Base-by-base conservation (phyloP, 1,140 invertebrate genomes). In the Antheraea mylitta region DNA sequence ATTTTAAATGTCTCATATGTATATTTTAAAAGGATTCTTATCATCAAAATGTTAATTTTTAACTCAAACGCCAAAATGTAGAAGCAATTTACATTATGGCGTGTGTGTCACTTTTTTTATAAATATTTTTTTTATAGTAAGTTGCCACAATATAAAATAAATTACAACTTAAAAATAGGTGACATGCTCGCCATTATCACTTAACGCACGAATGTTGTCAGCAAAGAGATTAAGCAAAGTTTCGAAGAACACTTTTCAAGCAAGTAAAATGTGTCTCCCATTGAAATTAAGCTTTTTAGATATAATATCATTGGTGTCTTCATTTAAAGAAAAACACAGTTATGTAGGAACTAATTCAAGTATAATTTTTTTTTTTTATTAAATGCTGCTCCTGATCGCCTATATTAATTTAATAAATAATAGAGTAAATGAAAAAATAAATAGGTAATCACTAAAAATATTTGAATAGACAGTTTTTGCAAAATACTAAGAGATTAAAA, bases 31-130 rank as follows among this genome's bases (percentile, higher is more conserved):
- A 64, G 77, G 83, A 82, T 73, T 83, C 83, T 74, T 82, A 86
- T 71, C 87, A 90, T 87, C 74, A 86, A 89, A 91, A 85, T 87
- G 81, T 83, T 82, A 82, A 80, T 83, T 78, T 86, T 88, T 89
- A 88, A 89, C 86, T 86, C 83, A 89, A 90, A 90, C 88, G 89
- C 87, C 88, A 91, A 91, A 66, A 89, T 88, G 81, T 85, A 90
- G 83, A 89, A 87, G 85, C 87, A 89, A 91, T 91, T 91, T 90
- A 91, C 89, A 91, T 91, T 90, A 91, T 91, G 87, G 89, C 89
- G 89, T 91, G 89, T 91, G 89, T 90, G 88, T 90, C 86, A 90
- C 85, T 90, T 90, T 87, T 87, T 53, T 87, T 86, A 81, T 79
- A 81, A 85, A 79, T 85, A 73, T 83, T 77, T 86, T 81, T 85